Evolutionary conservation across 2,113 vertebrate species (phyloP), one percentile per base, ranked within the genome.

Genomic region (Perca schrenkii): DNA sequence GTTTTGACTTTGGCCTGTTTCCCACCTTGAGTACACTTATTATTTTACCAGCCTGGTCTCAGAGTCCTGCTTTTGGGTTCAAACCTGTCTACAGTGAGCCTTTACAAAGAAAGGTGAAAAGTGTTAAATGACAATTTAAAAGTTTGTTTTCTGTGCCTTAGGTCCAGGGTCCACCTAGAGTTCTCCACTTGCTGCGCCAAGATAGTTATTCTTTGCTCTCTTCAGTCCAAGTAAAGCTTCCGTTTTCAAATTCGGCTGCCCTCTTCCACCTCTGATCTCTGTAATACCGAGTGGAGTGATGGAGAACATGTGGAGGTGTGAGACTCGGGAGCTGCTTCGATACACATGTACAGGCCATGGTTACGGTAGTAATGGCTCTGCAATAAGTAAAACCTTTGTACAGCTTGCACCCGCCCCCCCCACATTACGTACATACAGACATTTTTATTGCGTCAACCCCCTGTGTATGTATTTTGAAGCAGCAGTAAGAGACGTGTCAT

Each of bases 171-270:
- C 70, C 53, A 61, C 53, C 16, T 2, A 21, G 22, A 79, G 43
- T 36, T 68, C 46, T 68, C 17, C n/a, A 19, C 68, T 40, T 43
- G 47, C 17, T 65, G 34, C 47, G 34, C 50, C 28, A 34, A 46
- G 64, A 84, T 65, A 82, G 78, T 74, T 84, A 78, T 49, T 60
- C 57, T 66, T 57, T 28, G 46, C 54, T 40, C 66, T 77, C 63
- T 77, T 58, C 52, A 66, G 34, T 69, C 83, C 66, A 50, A 81
- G 81, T 70, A 73, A 66, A 68, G 67, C 82, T 72, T 17, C 50
- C 79, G 50, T 73, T 80, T 84, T 83, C 81, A 80, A 69, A 80
- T 78, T 75, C 28, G 64, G 2, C 56, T 61, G 63, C 69, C 61
- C 70, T 80, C 56, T 50, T 13, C 71, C 67, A 82, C 77, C 85